Percentiles rank a stretch among this genome's conserved stretches.
Evolutionary conservation across 1,140 invertebrate genomes (phyloP).

Genomic region (Saxidomus purpurata): DNA sequence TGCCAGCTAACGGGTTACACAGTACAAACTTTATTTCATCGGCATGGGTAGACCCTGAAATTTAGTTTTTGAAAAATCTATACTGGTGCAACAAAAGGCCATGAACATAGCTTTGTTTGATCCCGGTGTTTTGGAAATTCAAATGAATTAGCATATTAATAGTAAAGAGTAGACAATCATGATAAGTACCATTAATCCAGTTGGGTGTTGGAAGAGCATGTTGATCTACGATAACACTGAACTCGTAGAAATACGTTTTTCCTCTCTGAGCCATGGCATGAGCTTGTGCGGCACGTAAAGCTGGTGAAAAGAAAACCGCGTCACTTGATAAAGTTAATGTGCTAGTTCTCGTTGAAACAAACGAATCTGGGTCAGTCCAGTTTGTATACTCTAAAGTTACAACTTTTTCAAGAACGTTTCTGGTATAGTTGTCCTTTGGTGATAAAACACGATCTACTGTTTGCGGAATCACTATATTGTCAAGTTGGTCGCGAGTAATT

Average conservation of each 20-base stretch:
- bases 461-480: background rate
- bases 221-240: background rate
- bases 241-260: constrained; percentile 24
- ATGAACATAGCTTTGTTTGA: no score
- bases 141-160: no score
- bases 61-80: background rate
- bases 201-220: background rate
- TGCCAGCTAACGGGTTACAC: background rate
- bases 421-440: background rate
- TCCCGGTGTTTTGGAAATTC: no score
- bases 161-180: no score
- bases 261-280: background rate
- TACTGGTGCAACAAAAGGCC: no score
- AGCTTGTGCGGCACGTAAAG: background rate
- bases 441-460: background rate
- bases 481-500: background rate
- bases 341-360: background rate
- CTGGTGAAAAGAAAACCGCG: background rate
- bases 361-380: background rate
- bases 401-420: background rate
- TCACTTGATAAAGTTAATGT: background rate
- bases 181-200: background rate
- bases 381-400: background rate
- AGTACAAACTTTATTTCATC: background rate
- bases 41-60: background rate